Percentiles rank a stretch among this genome's conserved stretches.
Evolutionary conservation across 2,113 vertebrate species (phyloP).

Genomic region (Colius striatus): DNA sequence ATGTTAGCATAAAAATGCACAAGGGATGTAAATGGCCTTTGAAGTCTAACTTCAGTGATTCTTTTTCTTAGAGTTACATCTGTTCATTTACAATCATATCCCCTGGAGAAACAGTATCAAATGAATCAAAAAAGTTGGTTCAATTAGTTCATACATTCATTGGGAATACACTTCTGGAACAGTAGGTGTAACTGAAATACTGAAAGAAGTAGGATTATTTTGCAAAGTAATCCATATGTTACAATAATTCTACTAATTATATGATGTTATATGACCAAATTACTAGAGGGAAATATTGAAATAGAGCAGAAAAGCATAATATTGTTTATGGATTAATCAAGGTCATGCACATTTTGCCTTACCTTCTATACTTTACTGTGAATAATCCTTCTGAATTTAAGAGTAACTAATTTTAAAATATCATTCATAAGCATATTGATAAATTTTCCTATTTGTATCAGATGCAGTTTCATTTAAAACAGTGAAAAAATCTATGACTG

Average conservation of each 20-base stretch:
- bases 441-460: neutral
- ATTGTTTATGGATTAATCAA: neutral
- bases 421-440: neutral
- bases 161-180: neutral
- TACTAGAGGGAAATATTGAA: neutral
- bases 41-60: neutral
- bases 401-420: neutral
- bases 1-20: constrained; percentile 4
- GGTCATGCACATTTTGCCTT: neutral
- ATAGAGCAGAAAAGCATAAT: neutral
- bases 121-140: neutral
- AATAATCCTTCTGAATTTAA: neutral
- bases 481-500: neutral
- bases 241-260: neutral
- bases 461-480: neutral
- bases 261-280: neutral
- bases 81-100: neutral
- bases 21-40: neutral
- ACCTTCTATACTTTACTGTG: neutral
- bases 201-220: neutral
- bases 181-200: neutral
- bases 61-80: neutral
- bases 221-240: neutral
- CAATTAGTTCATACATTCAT: neutral
- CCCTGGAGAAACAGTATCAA: neutral